Evolutionary conservation across 1,140 invertebrate species (phyloP).

Genomic region (Elysia chlorotica): DNA sequence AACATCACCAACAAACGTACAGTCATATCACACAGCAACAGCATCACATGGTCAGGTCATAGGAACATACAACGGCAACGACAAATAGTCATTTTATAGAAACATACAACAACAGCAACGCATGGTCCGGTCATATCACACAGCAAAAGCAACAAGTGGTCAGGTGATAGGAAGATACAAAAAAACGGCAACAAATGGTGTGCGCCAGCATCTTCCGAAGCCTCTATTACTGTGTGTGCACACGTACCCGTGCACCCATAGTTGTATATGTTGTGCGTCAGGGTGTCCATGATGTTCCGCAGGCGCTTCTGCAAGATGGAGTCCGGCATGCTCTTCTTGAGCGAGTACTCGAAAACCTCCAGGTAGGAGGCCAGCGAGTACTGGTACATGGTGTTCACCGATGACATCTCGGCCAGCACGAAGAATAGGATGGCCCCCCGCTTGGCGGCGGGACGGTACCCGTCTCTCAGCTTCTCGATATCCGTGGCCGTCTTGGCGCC

Average conservation of each 20-base stretch:
- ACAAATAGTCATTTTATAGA: not conserved
- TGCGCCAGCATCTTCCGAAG: too few species aligned
- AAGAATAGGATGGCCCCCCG: slow-evolving; percentile 88
- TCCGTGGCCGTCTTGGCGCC: slow-evolving; percentile 75
- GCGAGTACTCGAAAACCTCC: slow-evolving; percentile 78
- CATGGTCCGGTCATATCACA: not conserved
- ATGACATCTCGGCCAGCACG: slow-evolving; percentile 82
- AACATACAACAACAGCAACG: not conserved
- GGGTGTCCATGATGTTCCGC: slow-evolving; percentile 78
- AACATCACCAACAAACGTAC: too few species aligned
- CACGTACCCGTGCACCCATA: slow-evolving; percentile 81
- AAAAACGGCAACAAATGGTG: not conserved
- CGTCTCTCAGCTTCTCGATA: slow-evolving; percentile 81
- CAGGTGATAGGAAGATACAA: not conserved
- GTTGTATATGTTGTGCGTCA: slow-evolving; percentile 85
- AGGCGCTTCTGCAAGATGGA: slow-evolving; percentile 73
- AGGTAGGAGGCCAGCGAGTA: slow-evolving; percentile 74
- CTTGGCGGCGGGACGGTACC: slow-evolving; percentile 80
- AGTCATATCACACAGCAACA: too few species aligned
- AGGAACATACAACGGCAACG: not conserved
- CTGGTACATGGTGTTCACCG: slow-evolving; percentile 88
- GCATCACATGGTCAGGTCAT: too few species aligned
- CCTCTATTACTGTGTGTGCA: too few species aligned
- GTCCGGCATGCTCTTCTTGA: slow-evolving; percentile 80
- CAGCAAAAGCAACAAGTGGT: not conserved